Evolutionary conservation across 2,113 vertebrate species (phyloP).

Genomic region (Cryptotis parvus): DNA sequence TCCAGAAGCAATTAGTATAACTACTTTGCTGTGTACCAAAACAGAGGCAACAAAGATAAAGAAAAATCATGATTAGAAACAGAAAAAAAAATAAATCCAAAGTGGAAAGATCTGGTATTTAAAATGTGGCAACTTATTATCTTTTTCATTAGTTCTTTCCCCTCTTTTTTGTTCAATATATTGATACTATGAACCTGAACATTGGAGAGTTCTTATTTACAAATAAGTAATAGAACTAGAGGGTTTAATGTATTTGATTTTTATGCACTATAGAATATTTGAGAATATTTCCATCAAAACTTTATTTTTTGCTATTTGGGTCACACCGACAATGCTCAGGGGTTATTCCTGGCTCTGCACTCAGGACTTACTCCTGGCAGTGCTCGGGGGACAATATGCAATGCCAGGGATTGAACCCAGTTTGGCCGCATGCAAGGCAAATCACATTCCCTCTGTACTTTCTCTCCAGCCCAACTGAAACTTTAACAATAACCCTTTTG

Average conservation of each 20-base stretch:
- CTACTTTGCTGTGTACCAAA: background rate
- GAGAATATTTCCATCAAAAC: too few relatives aligned
- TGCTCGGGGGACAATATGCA: too few relatives aligned
- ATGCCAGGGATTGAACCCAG: too few relatives aligned
- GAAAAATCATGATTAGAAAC: constrained; percentile 13
- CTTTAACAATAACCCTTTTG: background rate
- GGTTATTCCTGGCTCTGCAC: too few relatives aligned
- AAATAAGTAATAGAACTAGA: background rate
- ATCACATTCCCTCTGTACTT: too few relatives aligned
- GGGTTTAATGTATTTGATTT: background rate
- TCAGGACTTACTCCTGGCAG: too few relatives aligned
- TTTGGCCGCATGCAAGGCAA: too few relatives aligned
- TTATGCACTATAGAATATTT: background rate
- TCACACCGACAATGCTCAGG: too few relatives aligned
- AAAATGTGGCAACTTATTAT: background rate
- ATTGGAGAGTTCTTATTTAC: background rate
- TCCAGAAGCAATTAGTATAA: background rate
- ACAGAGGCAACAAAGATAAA: background rate
- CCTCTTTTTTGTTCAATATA: background rate
- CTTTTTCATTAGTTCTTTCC: constrained; percentile 15
- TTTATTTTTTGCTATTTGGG: too few relatives aligned
- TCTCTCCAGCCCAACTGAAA: too few relatives aligned
- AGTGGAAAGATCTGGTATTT: background rate
- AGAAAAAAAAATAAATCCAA: too few relatives aligned
- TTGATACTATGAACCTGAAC: background rate